Conservation (phyloP, 2,113 vertebrate species). For the Taxidea taxus region DNA sequence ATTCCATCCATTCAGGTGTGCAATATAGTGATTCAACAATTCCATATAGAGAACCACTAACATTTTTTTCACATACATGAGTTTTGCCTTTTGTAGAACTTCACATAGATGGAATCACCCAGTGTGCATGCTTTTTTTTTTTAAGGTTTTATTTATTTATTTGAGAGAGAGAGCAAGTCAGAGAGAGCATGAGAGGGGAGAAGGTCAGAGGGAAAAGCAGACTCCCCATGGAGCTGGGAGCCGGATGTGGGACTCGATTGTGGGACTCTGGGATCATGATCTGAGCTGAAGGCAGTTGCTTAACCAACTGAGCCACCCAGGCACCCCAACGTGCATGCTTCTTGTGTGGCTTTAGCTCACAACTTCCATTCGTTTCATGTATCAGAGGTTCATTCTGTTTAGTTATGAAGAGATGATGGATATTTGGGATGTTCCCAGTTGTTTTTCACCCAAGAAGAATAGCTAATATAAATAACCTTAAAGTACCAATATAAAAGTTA, state of each 20-base stretch:
- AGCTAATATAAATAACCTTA: neutral
- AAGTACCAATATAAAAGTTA: constrained; percentile 23
- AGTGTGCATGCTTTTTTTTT: neutral
- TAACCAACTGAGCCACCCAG: too few species aligned
- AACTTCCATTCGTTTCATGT: neutral
- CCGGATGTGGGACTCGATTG: too few species aligned
- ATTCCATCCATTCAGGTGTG: neutral
- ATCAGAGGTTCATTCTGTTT: neutral
- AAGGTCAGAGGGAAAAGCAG: too few species aligned
- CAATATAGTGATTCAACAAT: neutral
- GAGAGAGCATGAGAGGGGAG: too few species aligned
- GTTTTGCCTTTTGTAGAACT: neutral
- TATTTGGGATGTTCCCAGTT: neutral
- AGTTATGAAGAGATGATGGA: neutral
- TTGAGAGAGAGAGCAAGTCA: too few species aligned
- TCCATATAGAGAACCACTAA: neutral
- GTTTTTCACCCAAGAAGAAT: neutral
- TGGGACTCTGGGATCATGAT: too few species aligned
- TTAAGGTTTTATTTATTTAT: too few species aligned
- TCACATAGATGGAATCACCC: neutral
- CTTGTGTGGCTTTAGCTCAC: neutral
- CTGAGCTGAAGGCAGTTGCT: too few species aligned
- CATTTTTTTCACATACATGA: neutral
- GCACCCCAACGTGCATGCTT: neutral
- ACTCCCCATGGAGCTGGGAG: too few species aligned